A percentile compares a stretch with the other conserved stretches of the same genome.
phyloP scores from a whole-genome alignment of 2,888 invertebrate species.

The Pandemis cinnamomeana region DNA sequence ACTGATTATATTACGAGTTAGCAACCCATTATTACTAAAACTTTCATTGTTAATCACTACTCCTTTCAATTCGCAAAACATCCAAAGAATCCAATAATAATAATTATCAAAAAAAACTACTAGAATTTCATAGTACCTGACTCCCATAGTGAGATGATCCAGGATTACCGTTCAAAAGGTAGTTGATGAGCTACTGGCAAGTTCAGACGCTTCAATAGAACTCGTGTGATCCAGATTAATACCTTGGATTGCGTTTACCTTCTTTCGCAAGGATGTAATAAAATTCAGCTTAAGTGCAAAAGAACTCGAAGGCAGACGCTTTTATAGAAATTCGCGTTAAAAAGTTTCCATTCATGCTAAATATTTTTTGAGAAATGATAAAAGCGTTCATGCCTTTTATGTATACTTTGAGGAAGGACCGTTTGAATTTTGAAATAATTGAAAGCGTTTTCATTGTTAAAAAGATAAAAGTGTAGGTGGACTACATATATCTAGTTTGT shows the following conservation, averaged over 20 bases:
- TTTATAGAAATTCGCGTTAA: conserved; percentile 42
- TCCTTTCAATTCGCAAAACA: background rate
- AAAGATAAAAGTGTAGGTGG: conserved; percentile 49
- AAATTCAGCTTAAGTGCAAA: conserved; percentile 81
- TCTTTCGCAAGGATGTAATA: conserved; percentile 81
- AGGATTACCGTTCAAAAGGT: conserved; percentile 40
- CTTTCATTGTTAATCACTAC: background rate
- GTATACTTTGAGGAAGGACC: conserved; percentile 16
- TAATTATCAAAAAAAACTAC: background rate
- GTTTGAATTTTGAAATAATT: conserved; percentile 17
- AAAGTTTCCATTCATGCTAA: conserved; percentile 43
- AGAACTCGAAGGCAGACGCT: conserved; percentile 42
- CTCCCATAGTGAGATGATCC: conserved; percentile 35
- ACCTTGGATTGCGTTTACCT: conserved; percentile 80
- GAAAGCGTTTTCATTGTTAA: conserved; percentile 21
- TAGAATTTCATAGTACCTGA: conserved; percentile 16
- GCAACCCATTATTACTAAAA: background rate
- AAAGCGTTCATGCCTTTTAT: conserved; percentile 48
- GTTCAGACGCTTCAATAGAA: conserved; percentile 53
- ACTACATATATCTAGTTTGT: conserved; percentile 47
- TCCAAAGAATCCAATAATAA: background rate
- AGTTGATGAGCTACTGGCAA: conserved; percentile 41
- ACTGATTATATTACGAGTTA: conserved; percentile 1
- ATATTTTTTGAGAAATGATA: conserved; percentile 42
- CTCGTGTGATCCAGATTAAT: conserved; percentile 67